Conservation (phyloP, 2,888 invertebrate genomes). For the Spialia ferax region DNA sequence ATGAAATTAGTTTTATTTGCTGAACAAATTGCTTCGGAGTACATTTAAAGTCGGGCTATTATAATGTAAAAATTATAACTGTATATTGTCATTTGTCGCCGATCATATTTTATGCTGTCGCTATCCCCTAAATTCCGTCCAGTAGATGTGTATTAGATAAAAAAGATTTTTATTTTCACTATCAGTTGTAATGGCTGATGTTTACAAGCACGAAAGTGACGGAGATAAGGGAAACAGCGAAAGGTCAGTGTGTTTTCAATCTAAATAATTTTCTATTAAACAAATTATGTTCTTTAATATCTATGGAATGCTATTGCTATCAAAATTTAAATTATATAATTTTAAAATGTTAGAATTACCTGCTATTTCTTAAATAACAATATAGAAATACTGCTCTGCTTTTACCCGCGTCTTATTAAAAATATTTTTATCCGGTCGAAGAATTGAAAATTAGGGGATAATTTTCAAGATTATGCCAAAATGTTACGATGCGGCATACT, state of each 20-base stretch:
- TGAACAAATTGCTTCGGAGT: background rate
- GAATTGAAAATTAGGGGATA: conserved; percentile 1
- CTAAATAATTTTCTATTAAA: too few species aligned
- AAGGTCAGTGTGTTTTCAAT: too few species aligned
- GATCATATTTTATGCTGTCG: background rate
- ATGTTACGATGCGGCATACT: background rate
- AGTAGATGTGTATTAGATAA: background rate
- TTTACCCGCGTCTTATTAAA: background rate
- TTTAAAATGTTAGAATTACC: too few species aligned
- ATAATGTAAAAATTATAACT: background rate
- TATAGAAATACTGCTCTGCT: too few species aligned
- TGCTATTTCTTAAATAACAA: too few species aligned
- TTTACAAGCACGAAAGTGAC: too few species aligned
- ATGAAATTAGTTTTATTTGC: background rate
- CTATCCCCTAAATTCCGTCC: conserved; percentile 4
- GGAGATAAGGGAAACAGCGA: too few species aligned
- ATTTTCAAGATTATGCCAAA: conserved; percentile 4
- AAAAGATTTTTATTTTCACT: too few species aligned
- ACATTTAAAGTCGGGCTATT: background rate
- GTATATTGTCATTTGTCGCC: background rate
- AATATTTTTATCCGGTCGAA: conserved; percentile 2
- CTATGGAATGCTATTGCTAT: too few species aligned
- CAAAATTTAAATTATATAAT: too few species aligned
- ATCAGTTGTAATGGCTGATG: too few species aligned
- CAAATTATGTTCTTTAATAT: too few species aligned